These are phyloP conservation scores for Cephus pulcher DNA, from an alignment of 2,888 invertebrate genomes.

Conservation along the genomic window DNA sequence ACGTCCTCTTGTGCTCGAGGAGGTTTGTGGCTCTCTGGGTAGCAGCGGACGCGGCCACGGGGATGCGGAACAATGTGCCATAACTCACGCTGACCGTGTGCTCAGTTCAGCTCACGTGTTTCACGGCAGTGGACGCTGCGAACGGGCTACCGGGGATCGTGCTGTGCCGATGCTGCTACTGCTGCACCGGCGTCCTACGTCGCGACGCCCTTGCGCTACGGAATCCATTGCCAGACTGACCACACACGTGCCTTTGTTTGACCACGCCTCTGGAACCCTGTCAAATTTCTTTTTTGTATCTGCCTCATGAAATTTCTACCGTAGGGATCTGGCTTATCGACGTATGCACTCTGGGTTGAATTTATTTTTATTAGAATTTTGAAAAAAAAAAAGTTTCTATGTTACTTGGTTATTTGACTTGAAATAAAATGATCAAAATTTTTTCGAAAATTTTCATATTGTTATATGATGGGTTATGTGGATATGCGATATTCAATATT, in stretches of 20 bases:
- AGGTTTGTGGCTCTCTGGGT: slow-evolving; percentile 43
- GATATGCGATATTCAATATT: too few relatives aligned
- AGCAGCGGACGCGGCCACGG: slow-evolving; percentile 28
- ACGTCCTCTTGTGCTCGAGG: slow-evolving; percentile 13
- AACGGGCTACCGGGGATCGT: slow-evolving; percentile 10
- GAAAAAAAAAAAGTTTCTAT: too few relatives aligned
- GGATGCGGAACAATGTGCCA: slow-evolving; percentile 51
- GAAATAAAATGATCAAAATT: too few relatives aligned
- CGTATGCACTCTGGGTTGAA: too few relatives aligned
- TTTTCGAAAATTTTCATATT: too few relatives aligned
- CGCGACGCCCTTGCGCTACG: not conserved
- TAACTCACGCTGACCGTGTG: slow-evolving; percentile 43
- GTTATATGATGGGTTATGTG: too few relatives aligned
- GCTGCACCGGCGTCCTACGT: not conserved
- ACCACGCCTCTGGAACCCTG: not conserved
- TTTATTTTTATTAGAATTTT: too few relatives aligned
- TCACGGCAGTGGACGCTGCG: slow-evolving; percentile 19
- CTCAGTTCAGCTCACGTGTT: slow-evolving; percentile 27
- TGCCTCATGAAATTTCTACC: slow-evolving; percentile 9
- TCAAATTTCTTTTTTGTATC: slow-evolving; percentile 13
- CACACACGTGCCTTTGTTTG: not conserved
- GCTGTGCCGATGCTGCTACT: not conserved
- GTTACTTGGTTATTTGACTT: too few relatives aligned
- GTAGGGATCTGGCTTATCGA: too few relatives aligned
- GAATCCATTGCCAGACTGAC: not conserved